phyloP scores from a whole-genome alignment of 2,888 invertebrate species.

The Andricus curvator region DNA sequence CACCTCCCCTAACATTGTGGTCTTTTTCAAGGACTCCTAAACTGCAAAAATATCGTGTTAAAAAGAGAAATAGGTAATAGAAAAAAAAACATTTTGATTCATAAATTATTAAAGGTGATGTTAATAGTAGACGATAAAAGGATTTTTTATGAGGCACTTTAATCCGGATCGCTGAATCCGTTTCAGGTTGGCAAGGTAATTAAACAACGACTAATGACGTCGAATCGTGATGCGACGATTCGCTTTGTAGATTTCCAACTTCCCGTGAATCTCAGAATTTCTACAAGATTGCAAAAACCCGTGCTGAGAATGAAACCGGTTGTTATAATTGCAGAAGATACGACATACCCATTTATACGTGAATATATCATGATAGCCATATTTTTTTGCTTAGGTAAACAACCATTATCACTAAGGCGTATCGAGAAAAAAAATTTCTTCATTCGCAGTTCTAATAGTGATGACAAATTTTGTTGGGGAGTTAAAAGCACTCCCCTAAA shows the following conservation, averaged over 20 bases:
- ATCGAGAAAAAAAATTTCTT: no score
- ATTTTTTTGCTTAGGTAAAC: no score
- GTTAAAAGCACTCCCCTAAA: no score
- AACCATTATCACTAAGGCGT: no score
- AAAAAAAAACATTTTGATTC: not conserved
- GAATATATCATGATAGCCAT: not conserved
- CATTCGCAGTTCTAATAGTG: no score
- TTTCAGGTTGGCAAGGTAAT: conserved; percentile 3
- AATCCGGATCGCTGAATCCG: not conserved
- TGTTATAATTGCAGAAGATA: not conserved
- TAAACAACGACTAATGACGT: conserved; percentile 30
- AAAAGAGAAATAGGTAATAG: no score
- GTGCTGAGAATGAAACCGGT: conserved; percentile 19
- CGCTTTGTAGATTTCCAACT: conserved; percentile 37
- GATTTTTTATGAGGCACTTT: not conserved
- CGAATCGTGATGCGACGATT: conserved; percentile 27
- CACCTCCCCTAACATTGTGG: not conserved
- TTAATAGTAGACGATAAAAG: not conserved
- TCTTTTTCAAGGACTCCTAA: conserved; percentile 17
- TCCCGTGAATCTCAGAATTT: conserved; percentile 1
- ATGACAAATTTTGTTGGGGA: no score
- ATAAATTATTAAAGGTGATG: not conserved
- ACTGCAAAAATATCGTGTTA: not conserved
- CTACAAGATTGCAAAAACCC: conserved; percentile 6
- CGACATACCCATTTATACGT: not conserved